Percentiles rank a stretch among this genome's conserved stretches.
Conservation (phyloP, 2,888 invertebrate genomes). For the Caenorhabditis afra region DNA sequence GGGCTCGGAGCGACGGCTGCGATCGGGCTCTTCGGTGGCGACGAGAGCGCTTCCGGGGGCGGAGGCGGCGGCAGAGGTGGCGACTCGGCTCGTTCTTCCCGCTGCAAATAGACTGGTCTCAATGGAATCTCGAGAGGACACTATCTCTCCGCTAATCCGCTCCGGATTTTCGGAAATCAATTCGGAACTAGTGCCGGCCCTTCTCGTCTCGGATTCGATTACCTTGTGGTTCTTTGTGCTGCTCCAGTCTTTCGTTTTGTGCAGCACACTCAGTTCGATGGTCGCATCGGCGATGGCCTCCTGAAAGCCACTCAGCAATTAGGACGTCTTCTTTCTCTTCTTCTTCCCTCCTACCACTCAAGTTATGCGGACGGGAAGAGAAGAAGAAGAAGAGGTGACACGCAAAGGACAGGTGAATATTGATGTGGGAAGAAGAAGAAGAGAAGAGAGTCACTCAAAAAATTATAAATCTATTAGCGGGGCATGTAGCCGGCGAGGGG, state of each 20-base stretch:
- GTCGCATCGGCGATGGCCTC: slow-evolving; percentile 65
- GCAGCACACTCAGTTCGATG: slow-evolving; percentile 62
- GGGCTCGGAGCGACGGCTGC: slow-evolving; percentile 33
- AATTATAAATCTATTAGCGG: slow-evolving; percentile 48
- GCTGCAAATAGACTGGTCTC: slow-evolving; percentile 11
- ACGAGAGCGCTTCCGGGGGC: slow-evolving; percentile 41
- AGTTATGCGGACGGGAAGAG: slow-evolving; percentile 12
- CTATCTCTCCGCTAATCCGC: slow-evolving; percentile 14
- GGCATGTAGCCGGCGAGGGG: slow-evolving; percentile 25
- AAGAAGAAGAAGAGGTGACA: neutral
- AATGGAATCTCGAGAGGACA: neutral
- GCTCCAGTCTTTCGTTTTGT: slow-evolving; percentile 65
- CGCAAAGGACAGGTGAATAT: slow-evolving; percentile 33
- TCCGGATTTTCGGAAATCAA: slow-evolving; percentile 31
- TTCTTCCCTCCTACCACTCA: neutral
- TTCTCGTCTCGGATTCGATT: slow-evolving; percentile 21
- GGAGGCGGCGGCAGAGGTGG: slow-evolving; percentile 59
- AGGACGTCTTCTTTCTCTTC: neutral
- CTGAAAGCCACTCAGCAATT: slow-evolving; percentile 39
- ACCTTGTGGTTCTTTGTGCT: slow-evolving; percentile 51
- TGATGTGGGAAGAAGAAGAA: neutral
- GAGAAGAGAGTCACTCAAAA: slow-evolving; percentile 16
- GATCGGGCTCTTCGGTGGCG: slow-evolving; percentile 41
- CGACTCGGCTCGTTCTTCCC: slow-evolving; percentile 45
- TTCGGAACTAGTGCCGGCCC: neutral